Conservation (phyloP, 2,113 vertebrate genomes). For the Triplophysa siluroides region DNA sequence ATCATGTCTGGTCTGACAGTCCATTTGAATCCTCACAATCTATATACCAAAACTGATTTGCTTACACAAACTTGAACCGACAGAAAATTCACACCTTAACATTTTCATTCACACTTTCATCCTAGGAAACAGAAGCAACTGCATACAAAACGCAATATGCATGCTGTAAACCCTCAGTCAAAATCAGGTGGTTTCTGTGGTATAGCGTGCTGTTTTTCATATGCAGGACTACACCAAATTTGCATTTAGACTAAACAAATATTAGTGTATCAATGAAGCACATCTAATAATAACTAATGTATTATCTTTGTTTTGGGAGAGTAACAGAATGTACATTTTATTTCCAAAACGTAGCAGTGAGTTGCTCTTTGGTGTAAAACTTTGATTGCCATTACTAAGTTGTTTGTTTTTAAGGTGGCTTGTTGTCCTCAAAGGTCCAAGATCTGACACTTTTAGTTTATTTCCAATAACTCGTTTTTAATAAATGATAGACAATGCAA, state of each 20-base stretch:
- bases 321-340: no score
- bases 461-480: no score
- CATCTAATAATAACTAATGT: no score
- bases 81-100: not conserved
- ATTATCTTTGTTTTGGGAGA: no score
- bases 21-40: not conserved
- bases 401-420: no score
- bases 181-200: not conserved
- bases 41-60: slow-evolving; percentile 35
- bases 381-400: no score
- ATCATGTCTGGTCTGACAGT: not conserved
- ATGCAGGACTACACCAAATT: not conserved
- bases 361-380: no score
- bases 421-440: no score
- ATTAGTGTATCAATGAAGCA: no score
- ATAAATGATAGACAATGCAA: no score
- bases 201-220: not conserved
- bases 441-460: no score
- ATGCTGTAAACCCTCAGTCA: not conserved
- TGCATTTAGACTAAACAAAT: not conserved
- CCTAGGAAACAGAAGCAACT: not conserved
- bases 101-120: slow-evolving; percentile 1
- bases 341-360: no score
- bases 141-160: slow-evolving; percentile 21
- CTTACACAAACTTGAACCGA: slow-evolving; percentile 5